Conservation (phyloP, 2,113 vertebrate species). For the Coptodon bakossiorum region DNA sequence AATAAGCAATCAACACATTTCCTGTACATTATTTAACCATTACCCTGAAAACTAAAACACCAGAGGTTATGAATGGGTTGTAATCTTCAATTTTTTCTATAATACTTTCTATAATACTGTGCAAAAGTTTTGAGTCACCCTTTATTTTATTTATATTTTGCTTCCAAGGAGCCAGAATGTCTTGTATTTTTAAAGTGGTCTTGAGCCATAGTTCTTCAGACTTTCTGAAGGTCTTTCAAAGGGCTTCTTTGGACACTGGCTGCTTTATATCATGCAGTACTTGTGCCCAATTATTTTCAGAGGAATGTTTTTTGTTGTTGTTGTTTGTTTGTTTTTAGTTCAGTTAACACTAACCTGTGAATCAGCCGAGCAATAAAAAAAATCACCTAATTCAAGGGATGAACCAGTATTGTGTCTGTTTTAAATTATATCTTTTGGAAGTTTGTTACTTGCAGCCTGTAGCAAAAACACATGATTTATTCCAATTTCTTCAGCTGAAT, state of each 20-base stretch:
- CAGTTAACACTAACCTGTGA: neutral
- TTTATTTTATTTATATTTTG: neutral
- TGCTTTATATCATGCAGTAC: neutral
- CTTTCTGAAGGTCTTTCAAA: neutral
- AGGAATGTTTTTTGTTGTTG: neutral
- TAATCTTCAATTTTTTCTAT: neutral
- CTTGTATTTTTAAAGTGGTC: neutral
- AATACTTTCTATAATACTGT: neutral
- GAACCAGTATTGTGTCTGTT: neutral
- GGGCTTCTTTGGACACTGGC: neutral
- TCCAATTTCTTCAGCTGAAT: neutral
- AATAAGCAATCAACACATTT: neutral
- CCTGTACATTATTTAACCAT: neutral
- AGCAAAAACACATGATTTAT: neutral
- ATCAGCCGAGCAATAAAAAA: neutral
- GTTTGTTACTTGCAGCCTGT: neutral
- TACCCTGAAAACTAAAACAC: accelerated
- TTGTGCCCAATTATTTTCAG: neutral
- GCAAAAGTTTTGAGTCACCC: neutral
- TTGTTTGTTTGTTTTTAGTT: neutral
- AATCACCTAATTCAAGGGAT: neutral
- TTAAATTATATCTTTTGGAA: neutral
- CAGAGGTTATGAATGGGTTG: neutral
- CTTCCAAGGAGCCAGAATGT: neutral
- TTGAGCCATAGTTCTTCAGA: neutral